Conservation (phyloP, 2,797 vertebrate species). For the Myripristis murdjan region DNA sequence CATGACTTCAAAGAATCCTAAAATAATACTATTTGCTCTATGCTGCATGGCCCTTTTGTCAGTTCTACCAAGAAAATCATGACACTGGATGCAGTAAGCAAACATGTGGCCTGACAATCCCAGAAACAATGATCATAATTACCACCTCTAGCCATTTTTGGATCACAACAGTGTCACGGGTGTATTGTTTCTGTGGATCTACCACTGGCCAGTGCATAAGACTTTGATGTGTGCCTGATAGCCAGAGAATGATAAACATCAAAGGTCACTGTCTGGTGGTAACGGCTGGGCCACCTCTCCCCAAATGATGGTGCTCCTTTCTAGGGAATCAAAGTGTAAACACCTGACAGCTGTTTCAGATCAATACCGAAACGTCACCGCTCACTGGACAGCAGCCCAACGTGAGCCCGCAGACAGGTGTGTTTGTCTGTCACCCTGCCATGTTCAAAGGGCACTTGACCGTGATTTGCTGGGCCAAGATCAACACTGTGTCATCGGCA, state of each 20-base stretch:
- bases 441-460: slow-evolving; percentile 28
- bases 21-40: too few relatives aligned
- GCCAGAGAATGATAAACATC: slow-evolving; percentile 62
- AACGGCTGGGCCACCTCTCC: neutral
- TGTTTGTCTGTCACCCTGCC: slow-evolving; percentile 46
- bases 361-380: slow-evolving; percentile 58
- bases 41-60: neutral
- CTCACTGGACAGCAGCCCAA: slow-evolving; percentile 13
- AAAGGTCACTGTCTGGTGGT: slow-evolving; percentile 59
- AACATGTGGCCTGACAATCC: slow-evolving; percentile 12
- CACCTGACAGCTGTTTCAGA: slow-evolving; percentile 71
- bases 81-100: slow-evolving; percentile 10
- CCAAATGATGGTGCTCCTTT: slow-evolving; percentile 42
- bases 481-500: slow-evolving; percentile 38
- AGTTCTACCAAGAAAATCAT: slow-evolving; percentile 34
- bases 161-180: slow-evolving; percentile 44
- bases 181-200: slow-evolving; percentile 44
- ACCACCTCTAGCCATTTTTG: slow-evolving; percentile 39
- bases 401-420: slow-evolving; percentile 40
- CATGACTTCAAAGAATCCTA: neutral
- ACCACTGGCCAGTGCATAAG: neutral
- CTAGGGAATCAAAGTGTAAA: slow-evolving; percentile 57
- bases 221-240: slow-evolving; percentile 41
- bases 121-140: slow-evolving; percentile 50
- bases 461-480: slow-evolving; percentile 7